These are phyloP conservation scores for Microtus oregoni DNA, from an alignment of 2,113 vertebrate genomes.

Conservation along the genomic window DNA sequence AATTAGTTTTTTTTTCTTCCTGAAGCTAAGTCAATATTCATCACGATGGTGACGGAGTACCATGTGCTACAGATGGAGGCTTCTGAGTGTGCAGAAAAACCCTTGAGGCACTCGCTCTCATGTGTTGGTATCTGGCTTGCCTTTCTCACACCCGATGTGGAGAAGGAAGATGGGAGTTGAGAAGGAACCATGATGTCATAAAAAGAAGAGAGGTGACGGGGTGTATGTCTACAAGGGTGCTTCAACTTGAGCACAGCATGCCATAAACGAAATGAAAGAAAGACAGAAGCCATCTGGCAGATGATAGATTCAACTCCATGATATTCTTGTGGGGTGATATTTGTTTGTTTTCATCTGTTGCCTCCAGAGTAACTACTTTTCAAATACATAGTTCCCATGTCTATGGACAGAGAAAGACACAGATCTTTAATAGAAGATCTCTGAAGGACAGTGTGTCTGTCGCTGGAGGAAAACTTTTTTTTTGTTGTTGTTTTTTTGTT, in stretches of 20 bases:
- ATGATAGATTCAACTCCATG: slow-evolving; percentile 2
- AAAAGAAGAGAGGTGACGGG: fast-evolving
- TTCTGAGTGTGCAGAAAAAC: slow-evolving; percentile 7
- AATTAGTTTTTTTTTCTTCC: slow-evolving; percentile 57
- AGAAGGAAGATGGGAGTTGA: background rate
- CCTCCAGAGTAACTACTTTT: slow-evolving; percentile 14
- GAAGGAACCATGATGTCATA: background rate
- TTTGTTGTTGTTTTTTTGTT: no score
- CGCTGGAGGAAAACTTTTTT: background rate
- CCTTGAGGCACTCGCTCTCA: slow-evolving; percentile 12
- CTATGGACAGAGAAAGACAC: background rate
- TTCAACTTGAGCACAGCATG: background rate
- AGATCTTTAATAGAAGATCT: background rate
- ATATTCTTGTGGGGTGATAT: background rate
- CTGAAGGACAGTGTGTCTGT: background rate
- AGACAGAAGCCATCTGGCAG: background rate
- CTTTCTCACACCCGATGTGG: background rate
- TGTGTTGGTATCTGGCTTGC: background rate
- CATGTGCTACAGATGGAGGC: background rate
- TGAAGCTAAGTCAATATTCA: slow-evolving; percentile 53
- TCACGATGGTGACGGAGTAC: background rate
- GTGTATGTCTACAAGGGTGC: background rate
- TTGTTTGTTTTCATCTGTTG: background rate
- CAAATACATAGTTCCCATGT: background rate
- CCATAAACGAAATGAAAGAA: background rate